These are phyloP conservation scores for Ariopsis seemanni DNA, from an alignment of 2,113 vertebrate species.

Conservation along the genomic window DNA sequence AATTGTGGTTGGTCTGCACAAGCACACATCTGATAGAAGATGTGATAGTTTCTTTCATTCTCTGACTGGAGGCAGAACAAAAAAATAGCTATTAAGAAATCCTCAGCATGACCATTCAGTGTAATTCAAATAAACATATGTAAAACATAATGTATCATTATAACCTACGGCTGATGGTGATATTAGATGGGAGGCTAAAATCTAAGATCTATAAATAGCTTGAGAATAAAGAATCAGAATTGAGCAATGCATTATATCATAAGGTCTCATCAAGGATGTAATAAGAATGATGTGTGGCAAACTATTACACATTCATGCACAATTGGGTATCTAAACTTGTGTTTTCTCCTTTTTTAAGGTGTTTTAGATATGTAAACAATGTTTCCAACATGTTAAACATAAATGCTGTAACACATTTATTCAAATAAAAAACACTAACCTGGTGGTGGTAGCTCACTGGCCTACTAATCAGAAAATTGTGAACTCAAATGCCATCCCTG, in stretches of 20 bases:
- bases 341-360: neutral
- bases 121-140: neutral
- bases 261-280: neutral
- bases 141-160: neutral
- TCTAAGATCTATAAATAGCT: neutral
- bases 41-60: slow-evolving; percentile 96
- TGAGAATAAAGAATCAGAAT: neutral
- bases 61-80: slow-evolving; percentile 79
- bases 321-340: neutral
- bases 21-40: slow-evolving; percentile 96
- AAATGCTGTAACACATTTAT: neutral
- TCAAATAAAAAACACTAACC: neutral
- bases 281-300: neutral
- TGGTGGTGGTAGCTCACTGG: neutral
- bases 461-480: neutral
- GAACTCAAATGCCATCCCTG: neutral
- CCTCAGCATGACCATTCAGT: neutral
- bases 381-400: neutral
- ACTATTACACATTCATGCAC: neutral
- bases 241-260: neutral
- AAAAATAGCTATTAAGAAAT: neutral
- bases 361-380: neutral
- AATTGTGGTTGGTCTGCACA: slow-evolving; percentile 84
- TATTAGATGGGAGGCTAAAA: neutral
- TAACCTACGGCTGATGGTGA: neutral